phyloP scores from a whole-genome alignment of 1,140 invertebrate genomes.

The Caenorhabditis latens region DNA sequence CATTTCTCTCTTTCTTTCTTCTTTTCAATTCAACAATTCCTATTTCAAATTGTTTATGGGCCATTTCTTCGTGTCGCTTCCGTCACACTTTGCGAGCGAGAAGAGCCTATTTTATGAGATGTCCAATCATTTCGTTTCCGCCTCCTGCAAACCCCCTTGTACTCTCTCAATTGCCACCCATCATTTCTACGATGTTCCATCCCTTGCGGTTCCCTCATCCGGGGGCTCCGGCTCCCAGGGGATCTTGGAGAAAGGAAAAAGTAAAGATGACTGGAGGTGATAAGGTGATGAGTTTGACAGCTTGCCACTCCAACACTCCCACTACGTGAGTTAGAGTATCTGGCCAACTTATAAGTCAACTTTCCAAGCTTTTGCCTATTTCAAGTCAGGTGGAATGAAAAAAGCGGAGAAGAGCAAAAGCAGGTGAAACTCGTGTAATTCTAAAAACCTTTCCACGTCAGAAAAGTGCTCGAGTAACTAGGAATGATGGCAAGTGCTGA shows the following conservation, averaged over 20 bases:
- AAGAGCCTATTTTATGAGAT: constrained; percentile 28
- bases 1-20: not conserved
- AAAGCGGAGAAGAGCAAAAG: not conserved
- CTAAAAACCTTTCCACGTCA: not conserved
- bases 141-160: not conserved
- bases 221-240: no score
- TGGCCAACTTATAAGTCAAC: not conserved
- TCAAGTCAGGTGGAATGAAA: not conserved
- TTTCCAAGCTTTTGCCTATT: not conserved
- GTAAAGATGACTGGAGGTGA: constrained; percentile 26
- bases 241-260: not conserved
- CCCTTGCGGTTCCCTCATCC: not conserved
- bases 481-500: not conserved
- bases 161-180: not conserved
- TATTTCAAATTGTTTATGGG: constrained; percentile 46
- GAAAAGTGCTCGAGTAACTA: not conserved
- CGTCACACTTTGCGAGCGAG: constrained; percentile 13
- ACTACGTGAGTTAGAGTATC: not conserved
- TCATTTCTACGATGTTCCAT: not conserved
- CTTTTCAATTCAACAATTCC: not conserved
- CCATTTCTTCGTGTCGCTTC: constrained; percentile 44
- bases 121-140: constrained; percentile 21
- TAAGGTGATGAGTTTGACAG: constrained; percentile 26
- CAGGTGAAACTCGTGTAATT: not conserved
- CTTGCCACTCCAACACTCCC: constrained; percentile 6